A percentile compares a stretch with the other conserved stretches of the same genome.
Conservation (phyloP, 2,797 vertebrate genomes). For the Oryzias sinensis region DNA sequence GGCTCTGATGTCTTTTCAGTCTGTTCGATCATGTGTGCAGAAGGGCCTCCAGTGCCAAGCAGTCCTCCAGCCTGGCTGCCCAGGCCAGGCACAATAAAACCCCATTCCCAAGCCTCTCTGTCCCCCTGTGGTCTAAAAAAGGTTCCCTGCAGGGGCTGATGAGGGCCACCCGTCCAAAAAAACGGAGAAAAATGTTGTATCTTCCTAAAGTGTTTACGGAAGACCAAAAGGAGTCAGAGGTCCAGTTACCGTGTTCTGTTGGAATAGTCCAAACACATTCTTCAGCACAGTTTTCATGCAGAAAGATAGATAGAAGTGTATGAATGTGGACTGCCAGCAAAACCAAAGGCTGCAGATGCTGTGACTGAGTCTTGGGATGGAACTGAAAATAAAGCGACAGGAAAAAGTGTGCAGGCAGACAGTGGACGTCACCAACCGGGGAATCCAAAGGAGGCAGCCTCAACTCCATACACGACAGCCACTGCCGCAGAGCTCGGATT, state of each 20-base stretch:
- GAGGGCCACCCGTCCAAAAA: slow-evolving; percentile 49
- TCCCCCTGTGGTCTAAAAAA: slow-evolving; percentile 63
- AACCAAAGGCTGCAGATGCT: background rate
- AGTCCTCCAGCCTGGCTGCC: slow-evolving; percentile 52
- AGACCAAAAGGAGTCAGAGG: slow-evolving; percentile 25
- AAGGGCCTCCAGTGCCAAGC: slow-evolving; percentile 71
- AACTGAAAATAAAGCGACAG: background rate
- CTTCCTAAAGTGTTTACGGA: slow-evolving; percentile 25
- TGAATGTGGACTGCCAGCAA: background rate
- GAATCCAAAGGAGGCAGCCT: slow-evolving; percentile 68
- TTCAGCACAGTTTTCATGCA: background rate
- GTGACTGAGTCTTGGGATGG: background rate
- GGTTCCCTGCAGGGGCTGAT: slow-evolving; percentile 61
- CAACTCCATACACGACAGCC: slow-evolving; percentile 83
- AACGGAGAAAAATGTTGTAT: slow-evolving; percentile 21
- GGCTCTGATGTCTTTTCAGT: slow-evolving; percentile 81
- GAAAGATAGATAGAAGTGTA: background rate
- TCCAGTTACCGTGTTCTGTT: slow-evolving; percentile 16
- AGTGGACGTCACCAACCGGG: slow-evolving; percentile 66
- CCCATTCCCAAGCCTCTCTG: slow-evolving; percentile 47
- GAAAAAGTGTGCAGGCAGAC: slow-evolving; percentile 10
- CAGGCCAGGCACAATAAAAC: slow-evolving; percentile 70
- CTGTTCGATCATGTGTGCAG: slow-evolving; percentile 80
- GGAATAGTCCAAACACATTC: slow-evolving; percentile 2
- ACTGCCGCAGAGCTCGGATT: slow-evolving; percentile 80